Evolutionary conservation across 2,113 vertebrate species (phyloP).

Genomic region (Melanerpes aurifrons): DNA sequence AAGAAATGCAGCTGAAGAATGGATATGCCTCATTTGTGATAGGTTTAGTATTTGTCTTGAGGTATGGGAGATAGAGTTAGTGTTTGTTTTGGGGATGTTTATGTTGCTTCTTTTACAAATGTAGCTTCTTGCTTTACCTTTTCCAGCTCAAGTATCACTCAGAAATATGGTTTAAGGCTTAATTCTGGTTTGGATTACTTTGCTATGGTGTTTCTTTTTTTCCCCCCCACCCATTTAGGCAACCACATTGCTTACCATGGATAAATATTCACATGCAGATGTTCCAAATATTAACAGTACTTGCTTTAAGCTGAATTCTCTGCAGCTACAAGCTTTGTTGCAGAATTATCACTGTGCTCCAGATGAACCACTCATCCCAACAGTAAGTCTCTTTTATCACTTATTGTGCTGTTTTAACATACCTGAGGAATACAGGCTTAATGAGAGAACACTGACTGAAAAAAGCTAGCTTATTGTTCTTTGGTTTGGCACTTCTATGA

Average conservation of each 20-base stretch:
- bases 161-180: not conserved
- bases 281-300: slow-evolving; percentile 94
- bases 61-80: not conserved
- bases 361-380: slow-evolving; percentile 94
- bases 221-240: slow-evolving; percentile 75
- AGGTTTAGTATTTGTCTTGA: not conserved
- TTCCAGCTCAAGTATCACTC: not conserved
- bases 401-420: not conserved
- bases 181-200: not conserved
- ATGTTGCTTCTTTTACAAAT: not conserved
- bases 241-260: slow-evolving; percentile 97
- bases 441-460: not conserved
- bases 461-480: not conserved
- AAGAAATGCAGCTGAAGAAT: not conserved
- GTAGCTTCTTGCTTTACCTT: not conserved
- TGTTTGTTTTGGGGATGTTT: not conserved
- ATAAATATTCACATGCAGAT: slow-evolving; percentile 94
- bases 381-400: slow-evolving; percentile 76
- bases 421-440: not conserved
- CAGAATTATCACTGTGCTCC: slow-evolving; percentile 97
- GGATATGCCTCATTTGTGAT: not conserved
- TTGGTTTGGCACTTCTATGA: no score
- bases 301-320: slow-evolving; percentile 97
- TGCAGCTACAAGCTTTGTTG: slow-evolving; percentile 93
- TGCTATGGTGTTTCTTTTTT: not conserved